phyloP scores from a whole-genome alignment of 2,797 vertebrate genomes.

The Babyrousa celebensis region DNA sequence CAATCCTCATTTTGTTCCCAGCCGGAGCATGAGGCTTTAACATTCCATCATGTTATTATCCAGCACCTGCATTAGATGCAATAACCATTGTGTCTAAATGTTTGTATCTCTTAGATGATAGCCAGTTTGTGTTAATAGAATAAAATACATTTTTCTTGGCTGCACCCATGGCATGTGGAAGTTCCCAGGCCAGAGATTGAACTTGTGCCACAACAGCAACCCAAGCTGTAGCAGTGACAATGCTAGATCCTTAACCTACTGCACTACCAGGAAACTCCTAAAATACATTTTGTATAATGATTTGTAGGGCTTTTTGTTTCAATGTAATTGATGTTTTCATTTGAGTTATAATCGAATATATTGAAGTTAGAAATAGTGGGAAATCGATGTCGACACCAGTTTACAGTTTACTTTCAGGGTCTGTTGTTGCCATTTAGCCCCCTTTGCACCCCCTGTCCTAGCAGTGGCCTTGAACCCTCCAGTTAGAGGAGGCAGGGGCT shows the following conservation, averaged over 20 bases:
- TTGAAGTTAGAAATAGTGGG: neutral
- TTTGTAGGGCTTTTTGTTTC: slow-evolving; percentile 34
- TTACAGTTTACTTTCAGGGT: neutral
- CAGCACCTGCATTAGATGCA: neutral
- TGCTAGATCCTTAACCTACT: too few species aligned
- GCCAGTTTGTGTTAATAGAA: slow-evolving; percentile 35
- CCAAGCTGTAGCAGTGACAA: too few species aligned
- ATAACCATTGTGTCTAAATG: neutral
- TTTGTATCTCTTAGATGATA: neutral
- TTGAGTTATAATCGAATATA: neutral
- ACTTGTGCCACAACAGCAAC: too few species aligned
- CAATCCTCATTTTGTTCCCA: neutral
- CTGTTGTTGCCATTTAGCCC: neutral
- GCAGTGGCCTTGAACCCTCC: neutral
- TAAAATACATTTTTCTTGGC: too few species aligned
- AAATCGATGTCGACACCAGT: neutral
- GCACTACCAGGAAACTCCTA: too few species aligned
- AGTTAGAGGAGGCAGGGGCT: neutral
- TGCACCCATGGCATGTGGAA: too few species aligned
- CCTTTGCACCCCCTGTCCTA: neutral
- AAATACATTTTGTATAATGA: neutral
- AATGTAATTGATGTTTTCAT: neutral
- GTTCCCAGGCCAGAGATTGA: too few species aligned
- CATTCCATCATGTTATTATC: neutral
- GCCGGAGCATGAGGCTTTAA: neutral